Conservation (phyloP, 37 sponge, comb jelly and placozoan species). For the Hormiphora californensis region DNA sequence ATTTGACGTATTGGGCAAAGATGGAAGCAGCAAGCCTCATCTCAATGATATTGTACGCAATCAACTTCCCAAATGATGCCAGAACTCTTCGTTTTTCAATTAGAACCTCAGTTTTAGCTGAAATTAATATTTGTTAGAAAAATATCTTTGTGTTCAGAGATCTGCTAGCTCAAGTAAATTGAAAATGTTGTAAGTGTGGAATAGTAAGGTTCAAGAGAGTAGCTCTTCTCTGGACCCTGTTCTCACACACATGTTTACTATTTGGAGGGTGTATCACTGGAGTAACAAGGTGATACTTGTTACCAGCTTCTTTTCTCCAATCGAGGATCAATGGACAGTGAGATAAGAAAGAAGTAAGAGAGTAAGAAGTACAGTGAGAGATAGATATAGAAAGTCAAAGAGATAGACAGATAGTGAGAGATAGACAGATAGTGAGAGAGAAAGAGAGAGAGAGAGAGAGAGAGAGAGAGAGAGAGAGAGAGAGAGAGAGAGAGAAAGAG, state of each 20-base stretch:
- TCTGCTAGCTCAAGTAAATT: too few relatives aligned
- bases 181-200: background rate
- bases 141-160: too few relatives aligned
- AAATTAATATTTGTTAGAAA: too few relatives aligned
- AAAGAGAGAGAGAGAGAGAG: background rate
- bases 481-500: too few relatives aligned
- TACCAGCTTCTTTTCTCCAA: conserved; percentile 11
- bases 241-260: background rate
- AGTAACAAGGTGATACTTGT: background rate
- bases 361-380: too few relatives aligned
- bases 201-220: background rate
- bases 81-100: conserved; percentile 70
- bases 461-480: background rate
- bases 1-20: conserved; percentile 73
- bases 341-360: too few relatives aligned
- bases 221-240: background rate
- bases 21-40: conserved; percentile 68
- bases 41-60: conserved; percentile 68
- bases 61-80: conserved; percentile 75
- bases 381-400: conserved; percentile 14
- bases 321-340: too few relatives aligned
- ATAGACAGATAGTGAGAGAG: background rate
- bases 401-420: background rate
- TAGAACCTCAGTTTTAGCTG: conserved; percentile 66
- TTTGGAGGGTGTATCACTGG: conserved; percentile 29